Percentiles rank a stretch among this genome's conserved stretches.
Conservation (phyloP, 2,113 vertebrate genomes). For the Neodon shergylaensis region DNA sequence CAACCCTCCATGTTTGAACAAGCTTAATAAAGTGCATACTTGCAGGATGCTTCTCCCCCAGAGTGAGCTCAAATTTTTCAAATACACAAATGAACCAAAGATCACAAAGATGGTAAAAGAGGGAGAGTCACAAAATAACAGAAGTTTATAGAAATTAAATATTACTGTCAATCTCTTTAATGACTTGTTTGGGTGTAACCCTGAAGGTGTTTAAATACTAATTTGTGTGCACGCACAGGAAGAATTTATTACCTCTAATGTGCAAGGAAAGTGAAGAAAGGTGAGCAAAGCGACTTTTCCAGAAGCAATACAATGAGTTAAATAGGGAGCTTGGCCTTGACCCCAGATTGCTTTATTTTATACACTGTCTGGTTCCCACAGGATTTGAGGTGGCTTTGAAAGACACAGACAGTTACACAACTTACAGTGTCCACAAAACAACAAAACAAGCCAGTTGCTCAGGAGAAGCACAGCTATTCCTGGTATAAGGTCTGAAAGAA, state of each 20-base stretch:
- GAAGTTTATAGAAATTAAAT: constrained; percentile 40
- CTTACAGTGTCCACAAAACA: constrained; percentile 64
- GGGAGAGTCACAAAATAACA: not conserved
- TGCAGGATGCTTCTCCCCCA: not conserved
- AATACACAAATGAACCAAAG: constrained; percentile 40
- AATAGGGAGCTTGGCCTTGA: constrained; percentile 39
- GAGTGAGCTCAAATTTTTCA: not conserved
- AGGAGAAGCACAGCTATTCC: constrained; percentile 68
- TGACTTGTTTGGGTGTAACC: not conserved
- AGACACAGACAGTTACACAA: constrained; percentile 74
- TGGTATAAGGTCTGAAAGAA: constrained; percentile 67
- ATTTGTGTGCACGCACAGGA: constrained; percentile 18
- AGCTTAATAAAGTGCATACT: not conserved
- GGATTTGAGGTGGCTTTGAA: constrained; percentile 67
- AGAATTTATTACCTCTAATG: constrained; percentile 52
- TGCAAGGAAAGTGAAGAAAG: constrained; percentile 52
- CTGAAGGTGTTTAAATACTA: constrained; percentile 43
- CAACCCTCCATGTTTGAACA: not conserved
- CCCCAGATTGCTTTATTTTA: constrained; percentile 60
- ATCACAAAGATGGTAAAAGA: constrained; percentile 8
- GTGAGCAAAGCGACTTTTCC: constrained; percentile 37
- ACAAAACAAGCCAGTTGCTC: constrained; percentile 74
- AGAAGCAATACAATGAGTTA: constrained; percentile 72
- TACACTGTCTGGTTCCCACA: constrained; percentile 53
- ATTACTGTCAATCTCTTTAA: constrained; percentile 44